phyloP scores from a whole-genome alignment of 2,888 invertebrate species.

The Lypha dubia region DNA sequence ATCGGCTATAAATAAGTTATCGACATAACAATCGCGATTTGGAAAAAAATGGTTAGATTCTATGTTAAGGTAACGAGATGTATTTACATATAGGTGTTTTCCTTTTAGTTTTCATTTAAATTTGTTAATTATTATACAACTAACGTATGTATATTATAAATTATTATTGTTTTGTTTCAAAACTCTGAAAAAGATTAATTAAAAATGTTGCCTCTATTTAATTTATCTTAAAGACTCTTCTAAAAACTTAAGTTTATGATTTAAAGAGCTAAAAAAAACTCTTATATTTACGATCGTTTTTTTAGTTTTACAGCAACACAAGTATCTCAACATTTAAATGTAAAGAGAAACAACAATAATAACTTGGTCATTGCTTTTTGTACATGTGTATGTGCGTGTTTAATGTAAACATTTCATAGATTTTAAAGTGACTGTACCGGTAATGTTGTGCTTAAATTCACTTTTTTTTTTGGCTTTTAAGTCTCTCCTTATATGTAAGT shows the following conservation, averaged over 20 bases:
- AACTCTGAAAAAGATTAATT: too few species aligned
- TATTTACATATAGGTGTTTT: too few species aligned
- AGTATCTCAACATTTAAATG: constrained; percentile 41
- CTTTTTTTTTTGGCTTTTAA: constrained; percentile 51
- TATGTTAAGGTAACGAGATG: too few species aligned
- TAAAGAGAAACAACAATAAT: constrained; percentile 22
- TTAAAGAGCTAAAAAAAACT: neutral
- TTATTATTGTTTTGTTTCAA: too few species aligned
- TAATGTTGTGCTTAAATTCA: constrained; percentile 68
- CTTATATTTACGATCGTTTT: constrained; percentile 33
- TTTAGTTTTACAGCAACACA: neutral
- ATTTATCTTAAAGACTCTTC: constrained; percentile 41
- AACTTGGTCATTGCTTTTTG: constrained; percentile 46
- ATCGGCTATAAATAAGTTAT: too few species aligned
- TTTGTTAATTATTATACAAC: too few species aligned
- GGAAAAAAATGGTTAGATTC: too few species aligned
- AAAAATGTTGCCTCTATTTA: constrained; percentile 7
- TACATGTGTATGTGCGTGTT: constrained; percentile 11
- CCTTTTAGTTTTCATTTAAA: too few species aligned
- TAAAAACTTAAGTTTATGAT: neutral
- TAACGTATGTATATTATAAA: too few species aligned
- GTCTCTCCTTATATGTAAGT: constrained; percentile 42
- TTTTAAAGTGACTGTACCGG: constrained; percentile 70
- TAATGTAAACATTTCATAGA: constrained; percentile 57
- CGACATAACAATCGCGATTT: too few species aligned